Base-by-base conservation (phyloP, 64 coral and sea anemone species). In the Porites lutea region DNA sequence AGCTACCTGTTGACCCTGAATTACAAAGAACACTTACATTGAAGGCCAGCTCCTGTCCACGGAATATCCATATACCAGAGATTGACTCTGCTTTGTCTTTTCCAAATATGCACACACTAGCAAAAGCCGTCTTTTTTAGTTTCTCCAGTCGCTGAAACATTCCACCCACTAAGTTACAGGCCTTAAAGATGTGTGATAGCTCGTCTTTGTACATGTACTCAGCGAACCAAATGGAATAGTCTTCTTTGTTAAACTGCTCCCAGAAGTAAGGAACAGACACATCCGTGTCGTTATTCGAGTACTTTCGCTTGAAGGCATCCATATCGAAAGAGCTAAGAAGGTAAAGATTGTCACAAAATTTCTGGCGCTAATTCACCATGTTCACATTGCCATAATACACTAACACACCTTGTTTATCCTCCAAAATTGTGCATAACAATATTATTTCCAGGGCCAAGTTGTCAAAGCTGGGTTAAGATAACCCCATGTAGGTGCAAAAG, bases 181-280 rank as follows among this genome's bases (percentile, higher is more conserved):
- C 18, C 96, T 95, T 98, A 71, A 98, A 98, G 48, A 93, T 23
- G 59, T 3, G 88, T 21, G 23, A 61, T 3, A 98, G 77, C 11
- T 98, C 93, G 6, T 88, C 63, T 18, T 91, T 79, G 76, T 98
- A 95, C 19, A 73, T 88, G 54, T 98, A 98, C 48, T 98, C 96
- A 54, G 82, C 79, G n/a, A 80, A 81, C 96, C 96, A 98, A 46
- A 98, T 71, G 19, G 96, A 98, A 70, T 82, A 95, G 22, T 91
- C 94, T 16, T 95, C 96, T 63, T 98, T 98, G 57, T 98, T 94
- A 84, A 98, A 95, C 77, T 98, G 52, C 37, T 98, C 90, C 96
- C 96, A 98, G 20, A 98, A 98, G 88, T 96, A 55, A n/a, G 96
- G 96, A 58, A 98, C 90, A 8, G 96, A 93, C 60, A 57, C 57